Conservation (phyloP, 2,888 invertebrate species). For the Deilephila porcellus region DNA sequence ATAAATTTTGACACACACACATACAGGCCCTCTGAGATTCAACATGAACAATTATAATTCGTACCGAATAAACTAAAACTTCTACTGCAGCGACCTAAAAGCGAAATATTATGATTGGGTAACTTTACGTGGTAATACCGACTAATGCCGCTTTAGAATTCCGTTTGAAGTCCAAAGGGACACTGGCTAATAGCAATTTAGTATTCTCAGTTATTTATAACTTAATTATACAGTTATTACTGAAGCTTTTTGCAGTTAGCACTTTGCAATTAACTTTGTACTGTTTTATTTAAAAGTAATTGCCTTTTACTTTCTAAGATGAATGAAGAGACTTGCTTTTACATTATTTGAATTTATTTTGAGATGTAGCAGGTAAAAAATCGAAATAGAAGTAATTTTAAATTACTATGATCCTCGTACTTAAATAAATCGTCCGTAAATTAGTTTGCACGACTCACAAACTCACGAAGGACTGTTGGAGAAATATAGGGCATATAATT, state of each 20-base stretch:
- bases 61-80: neutral
- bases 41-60: neutral
- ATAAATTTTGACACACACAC: too few species aligned
- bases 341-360: too few species aligned
- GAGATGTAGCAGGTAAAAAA: too few species aligned
- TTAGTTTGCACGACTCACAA: too few species aligned
- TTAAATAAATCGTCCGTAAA: too few species aligned
- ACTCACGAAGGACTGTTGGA: too few species aligned
- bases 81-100: neutral
- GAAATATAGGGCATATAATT: too few species aligned
- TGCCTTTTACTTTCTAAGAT: neutral
- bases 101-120: conserved; percentile 20
- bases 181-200: conserved; percentile 12
- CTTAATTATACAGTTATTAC: neutral
- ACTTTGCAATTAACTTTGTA: neutral
- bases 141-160: conserved; percentile 20
- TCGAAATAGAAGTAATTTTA: too few species aligned
- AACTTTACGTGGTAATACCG: conserved; percentile 6
- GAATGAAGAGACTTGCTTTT: neutral
- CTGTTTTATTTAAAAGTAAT: neutral
- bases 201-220: conserved; percentile 6
- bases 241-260: neutral
- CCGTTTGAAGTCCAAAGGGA: conserved; percentile 20
- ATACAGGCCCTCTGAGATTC: neutral
- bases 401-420: too few species aligned